phyloP scores from a whole-genome alignment of 2,797 vertebrate genomes.

The Vultur gryphus region DNA sequence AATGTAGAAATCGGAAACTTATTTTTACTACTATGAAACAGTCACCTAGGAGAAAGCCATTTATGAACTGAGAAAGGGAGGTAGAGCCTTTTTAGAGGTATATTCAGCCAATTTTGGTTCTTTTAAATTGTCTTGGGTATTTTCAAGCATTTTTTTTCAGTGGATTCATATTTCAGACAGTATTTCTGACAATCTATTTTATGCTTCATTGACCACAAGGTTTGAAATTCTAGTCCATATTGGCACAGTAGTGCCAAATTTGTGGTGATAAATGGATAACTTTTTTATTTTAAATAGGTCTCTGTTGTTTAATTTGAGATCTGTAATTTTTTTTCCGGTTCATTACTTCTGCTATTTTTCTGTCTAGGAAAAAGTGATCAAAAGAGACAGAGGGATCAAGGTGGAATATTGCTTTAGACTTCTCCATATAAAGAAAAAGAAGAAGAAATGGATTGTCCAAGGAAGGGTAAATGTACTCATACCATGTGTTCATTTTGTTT shows the following conservation, averaged over 20 bases:
- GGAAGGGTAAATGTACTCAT: constrained; percentile 16
- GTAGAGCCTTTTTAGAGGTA: background rate
- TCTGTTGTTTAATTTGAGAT: constrained; percentile 67
- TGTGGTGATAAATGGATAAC: constrained; percentile 65
- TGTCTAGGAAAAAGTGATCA: constrained; percentile 59
- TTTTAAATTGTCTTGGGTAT: constrained; percentile 37
- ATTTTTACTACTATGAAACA: constrained; percentile 10
- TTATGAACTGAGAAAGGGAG: constrained; percentile 12
- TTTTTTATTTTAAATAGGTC: constrained; percentile 63
- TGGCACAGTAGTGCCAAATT: constrained; percentile 57
- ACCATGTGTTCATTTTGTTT: background rate
- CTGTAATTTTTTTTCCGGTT: constrained; percentile 48
- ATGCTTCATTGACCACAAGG: constrained; percentile 18
- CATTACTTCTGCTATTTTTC: constrained; percentile 67
- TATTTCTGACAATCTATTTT: constrained; percentile 74
- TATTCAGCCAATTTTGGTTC: constrained; percentile 32
- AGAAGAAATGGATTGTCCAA: background rate
- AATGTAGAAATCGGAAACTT: constrained; percentile 17
- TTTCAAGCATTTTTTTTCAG: constrained; percentile 39
- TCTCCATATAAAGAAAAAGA: constrained; percentile 11
- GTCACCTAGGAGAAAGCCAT: background rate
- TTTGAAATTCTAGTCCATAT: constrained; percentile 58
- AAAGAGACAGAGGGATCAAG: constrained; percentile 51
- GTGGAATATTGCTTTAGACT: constrained; percentile 32
- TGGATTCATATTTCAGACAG: constrained; percentile 66